A percentile compares a stretch with the other conserved stretches of the same genome.
These are phyloP conservation scores for Misgurnus mizolepis DNA, from an alignment of 2,113 vertebrate genomes.

Conservation along the genomic window DNA sequence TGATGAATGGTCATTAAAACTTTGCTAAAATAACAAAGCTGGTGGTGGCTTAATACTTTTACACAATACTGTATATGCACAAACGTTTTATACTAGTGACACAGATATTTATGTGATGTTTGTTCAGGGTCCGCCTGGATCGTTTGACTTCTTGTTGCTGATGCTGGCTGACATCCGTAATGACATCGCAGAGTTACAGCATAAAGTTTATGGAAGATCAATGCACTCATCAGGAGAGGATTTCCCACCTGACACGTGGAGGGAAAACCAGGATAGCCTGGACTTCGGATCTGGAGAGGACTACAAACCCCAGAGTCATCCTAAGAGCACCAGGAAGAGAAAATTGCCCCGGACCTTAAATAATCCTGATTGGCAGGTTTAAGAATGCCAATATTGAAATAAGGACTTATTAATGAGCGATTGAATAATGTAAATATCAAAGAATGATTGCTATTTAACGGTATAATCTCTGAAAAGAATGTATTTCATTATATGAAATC, in stretches of 20 bases:
- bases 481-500: slow-evolving; percentile 66
- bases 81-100: background rate
- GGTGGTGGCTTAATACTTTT: too few species aligned
- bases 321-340: slow-evolving; percentile 72
- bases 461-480: slow-evolving; percentile 54
- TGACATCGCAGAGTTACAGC: slow-evolving; percentile 91
- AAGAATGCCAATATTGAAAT: slow-evolving; percentile 51
- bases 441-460: slow-evolving; percentile 70
- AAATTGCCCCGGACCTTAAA: slow-evolving; percentile 66
- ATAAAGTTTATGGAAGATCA: slow-evolving; percentile 82
- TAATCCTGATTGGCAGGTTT: slow-evolving; percentile 62
- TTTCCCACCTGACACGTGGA: slow-evolving; percentile 81
- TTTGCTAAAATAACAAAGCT: too few species aligned
- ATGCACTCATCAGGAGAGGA: slow-evolving; percentile 81
- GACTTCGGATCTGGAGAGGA: slow-evolving; percentile 91
- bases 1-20: too few species aligned
- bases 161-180: slow-evolving; percentile 97
- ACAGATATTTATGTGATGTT: slow-evolving; percentile 10
- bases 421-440: slow-evolving; percentile 63
- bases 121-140: slow-evolving; percentile 89
- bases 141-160: slow-evolving; percentile 93
- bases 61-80: background rate
- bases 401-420: slow-evolving; percentile 64
- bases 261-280: slow-evolving; percentile 79
- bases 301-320: slow-evolving; percentile 70